Percentiles rank a stretch among this genome's conserved stretches.
phyloP scores from a whole-genome alignment of 2,113 vertebrate species.

The Sula dactylatra region DNA sequence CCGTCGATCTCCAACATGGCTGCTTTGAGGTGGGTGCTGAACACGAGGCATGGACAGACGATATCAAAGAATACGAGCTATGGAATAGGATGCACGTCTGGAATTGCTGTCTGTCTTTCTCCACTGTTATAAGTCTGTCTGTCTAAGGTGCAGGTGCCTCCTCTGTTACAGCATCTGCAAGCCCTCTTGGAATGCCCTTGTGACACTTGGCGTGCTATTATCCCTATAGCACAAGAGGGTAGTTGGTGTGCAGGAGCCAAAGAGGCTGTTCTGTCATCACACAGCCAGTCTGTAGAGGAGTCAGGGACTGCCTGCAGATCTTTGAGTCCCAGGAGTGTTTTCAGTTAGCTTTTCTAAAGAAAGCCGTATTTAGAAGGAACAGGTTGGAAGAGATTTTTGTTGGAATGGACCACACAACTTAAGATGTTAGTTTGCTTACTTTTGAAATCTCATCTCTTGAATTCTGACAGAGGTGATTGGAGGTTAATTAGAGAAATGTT shows the following conservation, averaged over 20 bases:
- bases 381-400: neutral
- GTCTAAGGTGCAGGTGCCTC: neutral
- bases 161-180: neutral
- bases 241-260: neutral
- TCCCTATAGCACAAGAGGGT: neutral
- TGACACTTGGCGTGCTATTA: neutral
- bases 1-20: constrained; percentile 96
- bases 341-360: neutral
- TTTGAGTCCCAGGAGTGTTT: neutral
- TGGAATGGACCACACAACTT: neutral
- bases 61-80: neutral
- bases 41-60: fast-evolving
- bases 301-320: neutral
- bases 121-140: neutral
- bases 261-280: neutral
- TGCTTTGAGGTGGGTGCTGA: constrained; percentile 81
- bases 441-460: neutral
- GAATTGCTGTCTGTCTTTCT: neutral
- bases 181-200: neutral
- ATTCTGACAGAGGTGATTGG: neutral
- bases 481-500: neutral
- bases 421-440: neutral
- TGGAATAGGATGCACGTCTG: fast-evolving
- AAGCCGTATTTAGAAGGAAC: neutral
- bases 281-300: neutral